Percentiles rank a stretch among this genome's conserved stretches.
Evolutionary conservation across 2,888 invertebrate genomes (phyloP).

Genomic region (Drosophila conformis): DNA sequence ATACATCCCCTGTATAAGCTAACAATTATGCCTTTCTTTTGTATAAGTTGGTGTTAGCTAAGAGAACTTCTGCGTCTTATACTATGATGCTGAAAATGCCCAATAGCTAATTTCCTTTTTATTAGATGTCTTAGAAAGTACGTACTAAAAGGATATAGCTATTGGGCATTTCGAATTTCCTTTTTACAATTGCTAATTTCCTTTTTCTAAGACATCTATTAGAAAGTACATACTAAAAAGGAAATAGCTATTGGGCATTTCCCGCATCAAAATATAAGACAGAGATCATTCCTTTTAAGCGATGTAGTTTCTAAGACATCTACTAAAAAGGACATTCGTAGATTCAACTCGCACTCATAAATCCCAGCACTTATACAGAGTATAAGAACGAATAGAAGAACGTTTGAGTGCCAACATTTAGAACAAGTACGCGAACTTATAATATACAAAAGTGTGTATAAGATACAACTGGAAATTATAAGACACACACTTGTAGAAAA

Average conservation of each 20-base stretch:
- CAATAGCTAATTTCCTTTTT: not conserved
- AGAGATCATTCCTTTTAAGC: accelerated
- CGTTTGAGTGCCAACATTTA: not conserved
- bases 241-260: not conserved
- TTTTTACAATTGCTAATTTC: not conserved
- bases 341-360: not conserved
- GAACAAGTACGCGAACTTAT: not conserved
- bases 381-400: not conserved
- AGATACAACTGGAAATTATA: not conserved
- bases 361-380: not conserved
- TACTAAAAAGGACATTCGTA: not conserved
- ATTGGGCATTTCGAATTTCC: not conserved
- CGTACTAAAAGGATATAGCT: not conserved
- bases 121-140: not conserved
- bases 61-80: not conserved
- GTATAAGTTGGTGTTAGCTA: not conserved
- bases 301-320: not conserved
- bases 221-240: too few species aligned
- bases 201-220: not conserved
- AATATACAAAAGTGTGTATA: not conserved
- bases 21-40: not conserved
- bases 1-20: slow-evolving; percentile 2
- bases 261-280: not conserved
- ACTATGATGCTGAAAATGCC: not conserved
- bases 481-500: not conserved